Evolutionary conservation across 2,888 invertebrate genomes (phyloP).

Genomic region (Allacma fusca): DNA sequence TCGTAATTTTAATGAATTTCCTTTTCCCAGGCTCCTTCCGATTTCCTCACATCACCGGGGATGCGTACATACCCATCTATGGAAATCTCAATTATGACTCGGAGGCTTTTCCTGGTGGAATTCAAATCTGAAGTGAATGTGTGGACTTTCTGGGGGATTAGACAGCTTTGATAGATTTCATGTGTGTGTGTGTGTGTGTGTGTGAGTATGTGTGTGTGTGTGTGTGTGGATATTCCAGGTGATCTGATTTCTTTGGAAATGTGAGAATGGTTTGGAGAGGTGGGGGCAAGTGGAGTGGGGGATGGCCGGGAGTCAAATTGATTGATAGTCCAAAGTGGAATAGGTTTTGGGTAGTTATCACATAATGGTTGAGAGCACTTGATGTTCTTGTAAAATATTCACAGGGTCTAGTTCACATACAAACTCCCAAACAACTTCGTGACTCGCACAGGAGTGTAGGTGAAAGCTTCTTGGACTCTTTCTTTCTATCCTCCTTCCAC

Average conservation of each 20-base stretch:
- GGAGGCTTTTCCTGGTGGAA: not conserved
- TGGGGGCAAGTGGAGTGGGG: constrained; percentile 5
- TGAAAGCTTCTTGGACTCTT: too few relatives aligned
- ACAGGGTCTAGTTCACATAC: constrained; percentile 18
- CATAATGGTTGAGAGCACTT: constrained; percentile 36
- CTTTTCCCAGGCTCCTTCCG: too few relatives aligned
- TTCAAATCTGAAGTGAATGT: too few relatives aligned
- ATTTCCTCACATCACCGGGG: not conserved
- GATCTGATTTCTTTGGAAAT: not conserved
- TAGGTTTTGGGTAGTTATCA: constrained; percentile 36
- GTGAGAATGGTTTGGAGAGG: not conserved
- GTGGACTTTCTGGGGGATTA: too few relatives aligned
- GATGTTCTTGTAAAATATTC: constrained; percentile 36
- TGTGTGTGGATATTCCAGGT: too few relatives aligned
- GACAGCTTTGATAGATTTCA: too few relatives aligned
- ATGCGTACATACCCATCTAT: too few relatives aligned
- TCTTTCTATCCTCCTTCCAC: too few relatives aligned
- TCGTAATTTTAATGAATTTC: constrained; percentile 7
- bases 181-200: too few relatives aligned
- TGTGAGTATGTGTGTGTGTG: too few relatives aligned
- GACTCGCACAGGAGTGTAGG: too few relatives aligned
- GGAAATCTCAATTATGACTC: not conserved
- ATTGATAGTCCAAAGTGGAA: constrained; percentile 37
- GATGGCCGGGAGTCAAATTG: constrained; percentile 30
- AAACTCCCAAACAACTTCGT: not conserved